Conservation (phyloP, 2,797 vertebrate genomes). For the Ispidina lecontei region DNA sequence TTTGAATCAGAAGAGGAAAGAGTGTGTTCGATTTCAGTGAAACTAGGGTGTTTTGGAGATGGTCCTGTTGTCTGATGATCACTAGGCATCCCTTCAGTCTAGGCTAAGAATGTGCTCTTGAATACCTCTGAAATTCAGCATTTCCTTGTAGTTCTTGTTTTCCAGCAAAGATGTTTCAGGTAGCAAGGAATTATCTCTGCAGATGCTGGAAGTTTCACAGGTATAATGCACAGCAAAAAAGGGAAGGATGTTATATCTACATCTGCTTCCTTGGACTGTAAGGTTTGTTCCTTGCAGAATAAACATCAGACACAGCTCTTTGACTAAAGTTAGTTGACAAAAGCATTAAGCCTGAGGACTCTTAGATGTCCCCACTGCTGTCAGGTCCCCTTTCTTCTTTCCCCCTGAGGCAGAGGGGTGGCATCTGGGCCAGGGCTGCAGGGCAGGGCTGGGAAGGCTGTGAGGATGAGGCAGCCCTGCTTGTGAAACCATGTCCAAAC, state of each 20-base stretch:
- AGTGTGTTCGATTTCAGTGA: not conserved
- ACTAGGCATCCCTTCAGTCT: not conserved
- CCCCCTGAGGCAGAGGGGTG: not conserved
- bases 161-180: not conserved
- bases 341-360: not conserved
- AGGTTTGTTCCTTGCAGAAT: not conserved
- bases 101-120: not conserved
- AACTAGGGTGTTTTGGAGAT: not conserved
- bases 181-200: not conserved
- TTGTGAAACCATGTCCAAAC: not conserved
- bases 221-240: not conserved
- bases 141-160: not conserved
- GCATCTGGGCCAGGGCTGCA: too few species aligned
- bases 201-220: not conserved
- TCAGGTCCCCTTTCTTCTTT: not conserved
- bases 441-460: too few species aligned
- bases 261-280: not conserved
- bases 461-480: not conserved
- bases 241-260: not conserved
- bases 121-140: not conserved
- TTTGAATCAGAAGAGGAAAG: not conserved
- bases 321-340: not conserved
- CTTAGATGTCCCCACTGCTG: not conserved
- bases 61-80: not conserved
- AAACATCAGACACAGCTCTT: not conserved